A percentile compares a stretch with the other conserved stretches of the same genome.
Evolutionary conservation across 1,140 invertebrate genomes (phyloP).

Genomic region (Drosophila nikananu): DNA sequence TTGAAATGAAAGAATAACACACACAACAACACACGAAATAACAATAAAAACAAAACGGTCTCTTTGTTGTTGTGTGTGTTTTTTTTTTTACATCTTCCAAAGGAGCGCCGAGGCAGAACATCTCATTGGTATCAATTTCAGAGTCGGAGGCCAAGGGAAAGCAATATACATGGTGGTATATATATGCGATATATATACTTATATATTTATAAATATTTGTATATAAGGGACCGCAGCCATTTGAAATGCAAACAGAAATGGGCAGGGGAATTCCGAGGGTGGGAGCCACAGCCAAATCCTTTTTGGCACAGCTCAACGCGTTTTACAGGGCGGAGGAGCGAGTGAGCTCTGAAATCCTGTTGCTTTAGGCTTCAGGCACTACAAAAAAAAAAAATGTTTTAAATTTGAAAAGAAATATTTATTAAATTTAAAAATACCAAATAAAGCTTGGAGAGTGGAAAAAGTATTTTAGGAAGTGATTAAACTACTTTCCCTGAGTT

Average conservation of each 20-base stretch:
- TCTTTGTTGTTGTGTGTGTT: conserved; percentile 3
- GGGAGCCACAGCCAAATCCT: conserved; percentile 50
- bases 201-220: conserved; percentile 6
- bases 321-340: conserved; percentile 30
- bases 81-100: conserved; percentile 2
- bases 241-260: conserved; percentile 31
- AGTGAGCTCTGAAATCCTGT: conserved; percentile 64
- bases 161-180: background rate
- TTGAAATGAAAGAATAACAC: conserved; percentile 78
- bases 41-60: conserved; percentile 50
- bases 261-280: background rate
- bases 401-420: background rate
- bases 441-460: background rate
- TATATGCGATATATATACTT: conserved; percentile 3
- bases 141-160: background rate
- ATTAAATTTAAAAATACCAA: background rate
- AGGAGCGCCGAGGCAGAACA: conserved; percentile 16
- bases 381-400: background rate
- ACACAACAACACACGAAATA: conserved; percentile 62
- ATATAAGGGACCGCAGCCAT: conserved; percentile 20
- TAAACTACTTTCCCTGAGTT: background rate
- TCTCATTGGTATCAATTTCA: conserved; percentile 51
- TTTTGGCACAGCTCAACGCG: conserved; percentile 77
- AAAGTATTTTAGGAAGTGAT: background rate
- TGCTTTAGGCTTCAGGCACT: conserved; percentile 53